A percentile compares a stretch with the other conserved stretches of the same genome.
Conservation (phyloP, 2,888 invertebrate species). For the Pocota personata region DNA sequence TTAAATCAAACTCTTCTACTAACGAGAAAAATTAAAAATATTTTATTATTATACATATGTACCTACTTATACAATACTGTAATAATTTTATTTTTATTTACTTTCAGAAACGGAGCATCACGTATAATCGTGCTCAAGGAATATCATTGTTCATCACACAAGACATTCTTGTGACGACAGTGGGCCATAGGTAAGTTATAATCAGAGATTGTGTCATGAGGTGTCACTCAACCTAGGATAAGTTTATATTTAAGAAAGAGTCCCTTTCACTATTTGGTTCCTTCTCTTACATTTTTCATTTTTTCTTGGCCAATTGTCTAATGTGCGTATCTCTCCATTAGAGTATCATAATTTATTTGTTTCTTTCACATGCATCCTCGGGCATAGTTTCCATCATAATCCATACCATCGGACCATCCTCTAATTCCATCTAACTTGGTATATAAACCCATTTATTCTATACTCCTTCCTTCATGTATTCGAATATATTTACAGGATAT, state of each 20-base stretch:
- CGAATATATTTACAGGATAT: constrained; percentile 52
- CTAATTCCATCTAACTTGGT: constrained; percentile 11
- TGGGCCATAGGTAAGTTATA: background rate
- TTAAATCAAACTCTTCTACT: too few species aligned
- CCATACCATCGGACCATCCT: constrained; percentile 31
- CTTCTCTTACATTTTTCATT: background rate
- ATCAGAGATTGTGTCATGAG: background rate
- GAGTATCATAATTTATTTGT: constrained; percentile 27
- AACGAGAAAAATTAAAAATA: too few species aligned
- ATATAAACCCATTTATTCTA: background rate
- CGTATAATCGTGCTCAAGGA: background rate
- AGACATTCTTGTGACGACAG: background rate
- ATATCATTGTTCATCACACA: background rate
- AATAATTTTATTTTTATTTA: background rate
- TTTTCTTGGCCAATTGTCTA: constrained; percentile 4
- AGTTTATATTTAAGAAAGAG: background rate
- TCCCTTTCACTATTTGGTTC: background rate
- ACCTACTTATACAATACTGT: background rate
- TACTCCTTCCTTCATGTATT: constrained; percentile 13
- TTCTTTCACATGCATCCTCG: constrained; percentile 22
- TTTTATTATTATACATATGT: background rate
- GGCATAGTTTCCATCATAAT: constrained; percentile 30
- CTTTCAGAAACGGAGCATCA: background rate
- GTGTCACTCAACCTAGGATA: background rate
- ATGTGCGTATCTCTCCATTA: constrained; percentile 8